These are phyloP conservation scores for Nomada hirtipes DNA, from an alignment of 2,888 invertebrate species.

Conservation along the genomic window DNA sequence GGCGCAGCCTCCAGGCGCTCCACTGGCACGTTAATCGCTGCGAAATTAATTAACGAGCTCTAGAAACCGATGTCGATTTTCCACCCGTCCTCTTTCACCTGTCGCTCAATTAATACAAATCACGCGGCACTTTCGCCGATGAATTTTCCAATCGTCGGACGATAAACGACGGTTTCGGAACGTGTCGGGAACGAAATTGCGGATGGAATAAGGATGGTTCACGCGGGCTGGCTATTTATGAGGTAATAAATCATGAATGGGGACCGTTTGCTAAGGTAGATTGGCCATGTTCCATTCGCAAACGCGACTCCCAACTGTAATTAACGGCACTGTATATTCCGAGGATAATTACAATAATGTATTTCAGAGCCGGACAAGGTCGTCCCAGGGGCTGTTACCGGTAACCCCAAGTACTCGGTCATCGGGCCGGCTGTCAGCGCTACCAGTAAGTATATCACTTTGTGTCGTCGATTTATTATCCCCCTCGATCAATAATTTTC, in stretches of 20 bases:
- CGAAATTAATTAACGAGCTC: conserved; percentile 23
- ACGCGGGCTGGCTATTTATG: conserved; percentile 74
- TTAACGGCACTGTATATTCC: conserved; percentile 83
- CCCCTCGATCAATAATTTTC: conserved; percentile 67
- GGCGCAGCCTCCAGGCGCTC: conserved; percentile 16
- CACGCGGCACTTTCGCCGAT: background rate
- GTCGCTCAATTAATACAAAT: background rate
- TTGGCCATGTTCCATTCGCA: conserved; percentile 79
- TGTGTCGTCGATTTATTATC: conserved; percentile 63
- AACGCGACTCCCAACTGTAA: conserved; percentile 72
- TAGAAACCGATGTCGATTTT: background rate
- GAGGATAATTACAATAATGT: conserved; percentile 84
- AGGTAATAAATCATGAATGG: conserved; percentile 79
- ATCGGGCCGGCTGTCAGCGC: conserved; percentile 91
- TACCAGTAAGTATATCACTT: conserved; percentile 87
- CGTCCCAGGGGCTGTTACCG: conserved; percentile 82
- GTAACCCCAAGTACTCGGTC: conserved; percentile 85
- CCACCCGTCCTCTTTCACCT: background rate
- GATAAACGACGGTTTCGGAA: conserved; percentile 5
- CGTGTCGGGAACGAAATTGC: conserved; percentile 4
- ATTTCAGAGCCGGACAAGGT: conserved; percentile 84
- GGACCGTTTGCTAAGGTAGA: conserved; percentile 80
- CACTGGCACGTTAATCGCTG: conserved; percentile 15
- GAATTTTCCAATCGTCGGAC: background rate
- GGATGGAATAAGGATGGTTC: conserved; percentile 35